Conservation (phyloP, 1,140 invertebrate species). For the Papilio dardanus region DNA sequence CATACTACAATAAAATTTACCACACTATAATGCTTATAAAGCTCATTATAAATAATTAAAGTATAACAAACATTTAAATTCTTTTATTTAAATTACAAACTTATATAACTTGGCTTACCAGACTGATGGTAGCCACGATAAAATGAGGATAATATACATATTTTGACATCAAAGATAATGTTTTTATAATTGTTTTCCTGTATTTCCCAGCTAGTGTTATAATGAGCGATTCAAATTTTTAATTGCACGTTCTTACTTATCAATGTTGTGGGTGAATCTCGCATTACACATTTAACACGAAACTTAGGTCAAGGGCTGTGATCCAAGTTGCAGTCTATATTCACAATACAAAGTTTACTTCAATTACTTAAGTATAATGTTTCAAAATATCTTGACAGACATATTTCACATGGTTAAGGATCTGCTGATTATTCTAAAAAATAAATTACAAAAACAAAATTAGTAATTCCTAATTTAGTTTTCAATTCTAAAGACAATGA, state of each 20-base stretch:
- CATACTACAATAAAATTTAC: not conserved
- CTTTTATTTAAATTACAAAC: conserved; percentile 4
- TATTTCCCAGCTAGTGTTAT: not conserved
- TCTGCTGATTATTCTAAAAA: not conserved
- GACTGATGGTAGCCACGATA: not conserved
- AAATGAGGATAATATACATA: not conserved
- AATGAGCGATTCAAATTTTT: not conserved
- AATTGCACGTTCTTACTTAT: not conserved
- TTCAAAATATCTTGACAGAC: not conserved
- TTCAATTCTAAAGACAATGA: conserved; percentile 33
- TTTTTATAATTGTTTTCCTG: not conserved
- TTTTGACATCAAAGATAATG: not conserved
- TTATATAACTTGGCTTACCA: not conserved
- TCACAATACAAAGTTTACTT: no score
- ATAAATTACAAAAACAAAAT: not conserved
- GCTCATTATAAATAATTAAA: not conserved
- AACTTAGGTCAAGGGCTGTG: not conserved
- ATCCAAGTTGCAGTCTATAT: no score
- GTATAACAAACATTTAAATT: not conserved
- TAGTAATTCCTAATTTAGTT: conserved; percentile 5
- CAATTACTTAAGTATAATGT: no score
- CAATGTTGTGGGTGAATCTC: not conserved
- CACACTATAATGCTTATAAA: not conserved
- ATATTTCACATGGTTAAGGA: not conserved
- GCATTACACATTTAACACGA: not conserved